Evolutionary conservation across 1,140 invertebrate species (phyloP).

Genomic region (Sipha flava): DNA sequence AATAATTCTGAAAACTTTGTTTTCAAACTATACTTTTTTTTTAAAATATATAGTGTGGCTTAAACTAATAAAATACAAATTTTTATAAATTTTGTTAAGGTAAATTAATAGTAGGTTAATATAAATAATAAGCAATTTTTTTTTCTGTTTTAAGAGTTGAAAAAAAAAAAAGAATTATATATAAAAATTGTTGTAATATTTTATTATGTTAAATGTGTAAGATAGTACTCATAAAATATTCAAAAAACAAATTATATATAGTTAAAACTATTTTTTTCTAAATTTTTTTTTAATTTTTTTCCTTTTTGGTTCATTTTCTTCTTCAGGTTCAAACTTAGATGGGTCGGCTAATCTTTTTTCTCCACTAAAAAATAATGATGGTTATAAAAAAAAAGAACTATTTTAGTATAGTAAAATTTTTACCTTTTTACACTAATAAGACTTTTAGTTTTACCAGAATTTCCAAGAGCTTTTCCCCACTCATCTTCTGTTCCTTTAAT

Average conservation of each 20-base stretch:
- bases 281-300: conserved; percentile 12
- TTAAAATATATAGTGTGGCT: too few species aligned
- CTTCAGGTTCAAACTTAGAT: background rate
- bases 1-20: too few species aligned
- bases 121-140: too few species aligned
- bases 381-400: background rate
- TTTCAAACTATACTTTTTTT: too few species aligned
- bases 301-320: conserved; percentile 10
- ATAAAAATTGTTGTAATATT: background rate
- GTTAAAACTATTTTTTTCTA: conserved; percentile 1
- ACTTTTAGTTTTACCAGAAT: conserved; percentile 40
- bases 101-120: too few species aligned
- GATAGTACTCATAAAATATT: background rate
- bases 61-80: too few species aligned
- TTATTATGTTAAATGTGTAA: background rate
- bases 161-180: background rate
- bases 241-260: background rate
- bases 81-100: too few species aligned
- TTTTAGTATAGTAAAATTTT: background rate
- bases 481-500: conserved; percentile 77
- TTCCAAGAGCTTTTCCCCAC: conserved; percentile 59
- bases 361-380: background rate
- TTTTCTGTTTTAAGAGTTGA: too few species aligned
- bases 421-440: conserved; percentile 56
- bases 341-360: conserved; percentile 30